A percentile compares a stretch with the other conserved stretches of the same genome.
phyloP scores from a whole-genome alignment of 2,113 vertebrate genomes.

The Proterorhinus semilunaris region DNA sequence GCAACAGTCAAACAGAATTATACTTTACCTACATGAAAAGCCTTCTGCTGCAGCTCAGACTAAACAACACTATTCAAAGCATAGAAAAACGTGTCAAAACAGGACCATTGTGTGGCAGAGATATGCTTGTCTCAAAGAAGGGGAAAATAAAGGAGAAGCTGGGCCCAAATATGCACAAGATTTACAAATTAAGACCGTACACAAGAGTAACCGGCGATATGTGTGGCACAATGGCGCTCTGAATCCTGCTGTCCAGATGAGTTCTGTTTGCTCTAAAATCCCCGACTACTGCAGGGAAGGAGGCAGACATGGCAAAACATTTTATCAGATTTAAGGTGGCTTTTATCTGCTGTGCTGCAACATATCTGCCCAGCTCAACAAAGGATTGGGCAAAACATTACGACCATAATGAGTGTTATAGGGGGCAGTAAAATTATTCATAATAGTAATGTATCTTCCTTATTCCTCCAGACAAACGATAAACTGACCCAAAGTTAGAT shows the following conservation, averaged over 20 bases:
- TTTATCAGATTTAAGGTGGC: conserved; percentile 28
- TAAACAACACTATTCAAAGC: conserved; percentile 56
- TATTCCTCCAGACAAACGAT: too few species aligned
- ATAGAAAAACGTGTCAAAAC: conserved; percentile 53
- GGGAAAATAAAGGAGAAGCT: conserved; percentile 10
- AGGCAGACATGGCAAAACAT: conserved; percentile 10
- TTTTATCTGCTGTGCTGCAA: conserved; percentile 39
- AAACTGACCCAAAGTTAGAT: too few species aligned
- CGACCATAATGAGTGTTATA: neutral
- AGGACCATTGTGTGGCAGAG: conserved; percentile 57
- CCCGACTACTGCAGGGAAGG: conserved; percentile 15
- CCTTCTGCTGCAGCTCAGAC: conserved; percentile 48
- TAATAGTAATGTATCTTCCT: too few species aligned
- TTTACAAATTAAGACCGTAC: conserved; percentile 46
- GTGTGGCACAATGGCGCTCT: conserved; percentile 24
- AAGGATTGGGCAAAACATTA: neutral
- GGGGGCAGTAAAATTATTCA: neutral
- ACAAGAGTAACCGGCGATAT: conserved; percentile 24
- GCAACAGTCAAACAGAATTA: conserved; percentile 56
- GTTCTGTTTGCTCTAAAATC: conserved; percentile 33
- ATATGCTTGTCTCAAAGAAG: conserved; percentile 47
- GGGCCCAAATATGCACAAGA: conserved; percentile 39
- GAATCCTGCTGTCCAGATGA: conserved; percentile 46
- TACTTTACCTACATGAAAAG: conserved; percentile 57
- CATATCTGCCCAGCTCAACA: conserved; percentile 18